phyloP scores from a whole-genome alignment of 2,888 invertebrate genomes.

The Vanessa cardui region DNA sequence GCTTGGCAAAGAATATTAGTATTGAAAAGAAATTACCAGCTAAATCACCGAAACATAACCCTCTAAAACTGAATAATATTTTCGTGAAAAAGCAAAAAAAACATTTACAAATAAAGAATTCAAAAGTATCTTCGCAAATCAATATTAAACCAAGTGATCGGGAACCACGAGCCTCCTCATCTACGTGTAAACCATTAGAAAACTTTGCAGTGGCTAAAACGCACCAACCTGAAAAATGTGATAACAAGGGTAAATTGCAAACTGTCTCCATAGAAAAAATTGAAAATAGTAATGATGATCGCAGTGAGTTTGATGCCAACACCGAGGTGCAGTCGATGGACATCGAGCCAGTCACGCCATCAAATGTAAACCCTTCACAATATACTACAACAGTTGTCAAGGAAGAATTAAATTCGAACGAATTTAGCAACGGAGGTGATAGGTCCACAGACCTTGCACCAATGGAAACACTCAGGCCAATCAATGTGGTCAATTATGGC shows the following conservation, averaged over 20 bases:
- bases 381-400: constrained; percentile 59
- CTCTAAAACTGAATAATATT: constrained; percentile 68
- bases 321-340: constrained; percentile 73
- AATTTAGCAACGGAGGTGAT: constrained; percentile 62
- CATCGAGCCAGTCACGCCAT: constrained; percentile 60
- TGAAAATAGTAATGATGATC: constrained; percentile 49
- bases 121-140: constrained; percentile 49
- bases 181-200: constrained; percentile 58
- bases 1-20: constrained; percentile 42
- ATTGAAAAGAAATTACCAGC: constrained; percentile 49
- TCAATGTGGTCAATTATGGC: constrained; percentile 70
- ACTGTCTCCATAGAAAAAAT: constrained; percentile 66
- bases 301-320: constrained; percentile 65
- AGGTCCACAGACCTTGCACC: constrained; percentile 53
- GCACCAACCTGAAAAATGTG: constrained; percentile 39
- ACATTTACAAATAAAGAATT: constrained; percentile 73
- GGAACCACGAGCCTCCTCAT: constrained; percentile 60
- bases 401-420: constrained; percentile 69
- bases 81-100: constrained; percentile 76
- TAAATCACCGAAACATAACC: constrained; percentile 47
- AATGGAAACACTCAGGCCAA: constrained; percentile 67
- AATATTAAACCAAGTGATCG: constrained; percentile 41
- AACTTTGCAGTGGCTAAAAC: constrained; percentile 64
- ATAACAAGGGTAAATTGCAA: constrained; percentile 52
- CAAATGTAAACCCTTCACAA: constrained; percentile 50